Percentiles rank a stretch among this genome's conserved stretches.
phyloP scores from a whole-genome alignment of 37 sponge, comb jelly and placozoan species.

The Crambe crambe region DNA sequence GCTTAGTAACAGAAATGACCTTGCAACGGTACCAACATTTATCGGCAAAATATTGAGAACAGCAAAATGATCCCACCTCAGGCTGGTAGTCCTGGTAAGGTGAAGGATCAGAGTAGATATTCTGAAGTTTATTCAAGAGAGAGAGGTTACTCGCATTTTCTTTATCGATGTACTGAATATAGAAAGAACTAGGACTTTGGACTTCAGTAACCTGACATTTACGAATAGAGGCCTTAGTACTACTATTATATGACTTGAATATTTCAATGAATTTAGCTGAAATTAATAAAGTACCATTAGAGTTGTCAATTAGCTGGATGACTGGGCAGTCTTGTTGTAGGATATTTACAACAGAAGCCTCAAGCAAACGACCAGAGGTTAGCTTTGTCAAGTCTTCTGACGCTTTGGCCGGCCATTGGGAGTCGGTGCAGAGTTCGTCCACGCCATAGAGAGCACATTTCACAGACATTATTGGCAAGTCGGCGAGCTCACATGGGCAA shows the following conservation, averaged over 20 bases:
- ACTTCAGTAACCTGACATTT: slow-evolving; percentile 32
- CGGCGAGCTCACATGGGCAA: slow-evolving; percentile 26
- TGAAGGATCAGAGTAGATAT: slow-evolving; percentile 9
- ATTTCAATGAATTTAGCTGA: background rate
- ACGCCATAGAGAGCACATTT: slow-evolving; percentile 28
- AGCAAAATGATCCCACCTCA: slow-evolving; percentile 34
- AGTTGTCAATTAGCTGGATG: background rate
- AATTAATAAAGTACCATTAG: background rate
- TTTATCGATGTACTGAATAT: slow-evolving; percentile 29
- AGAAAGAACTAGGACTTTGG: slow-evolving; percentile 28
- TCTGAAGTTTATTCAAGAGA: slow-evolving; percentile 9
- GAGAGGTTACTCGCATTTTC: background rate
- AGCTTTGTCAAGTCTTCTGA: background rate
- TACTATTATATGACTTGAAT: background rate
- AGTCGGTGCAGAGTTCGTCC: background rate
- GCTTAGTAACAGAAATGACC: background rate
- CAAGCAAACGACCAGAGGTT: background rate
- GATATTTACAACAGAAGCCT: background rate
- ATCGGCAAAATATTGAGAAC: slow-evolving; percentile 50
- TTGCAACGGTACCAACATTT: slow-evolving; percentile 58
- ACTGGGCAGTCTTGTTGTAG: background rate
- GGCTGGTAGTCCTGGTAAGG: background rate
- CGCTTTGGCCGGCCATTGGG: background rate
- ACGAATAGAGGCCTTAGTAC: background rate
- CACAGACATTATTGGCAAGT: slow-evolving; percentile 18